These are phyloP conservation scores for Exocentrus adspersus DNA, from an alignment of 2,888 invertebrate genomes.

Conservation along the genomic window DNA sequence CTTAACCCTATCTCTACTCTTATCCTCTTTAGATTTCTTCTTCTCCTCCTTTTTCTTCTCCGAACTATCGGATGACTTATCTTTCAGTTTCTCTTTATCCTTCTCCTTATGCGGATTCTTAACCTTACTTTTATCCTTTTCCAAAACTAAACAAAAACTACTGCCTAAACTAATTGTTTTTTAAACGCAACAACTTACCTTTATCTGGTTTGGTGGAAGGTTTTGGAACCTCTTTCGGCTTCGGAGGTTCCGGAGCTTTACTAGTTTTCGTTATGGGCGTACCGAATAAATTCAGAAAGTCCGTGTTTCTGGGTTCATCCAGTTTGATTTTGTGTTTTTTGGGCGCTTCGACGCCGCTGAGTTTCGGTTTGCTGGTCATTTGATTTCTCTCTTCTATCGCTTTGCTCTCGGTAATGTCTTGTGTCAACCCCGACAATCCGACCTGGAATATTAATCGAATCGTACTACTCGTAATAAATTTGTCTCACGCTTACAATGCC, in stretches of 20 bases:
- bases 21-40: conserved; percentile 64
- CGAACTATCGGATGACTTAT: conserved; percentile 46
- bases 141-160: conserved; percentile 34
- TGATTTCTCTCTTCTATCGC: conserved; percentile 62
- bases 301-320: conserved; percentile 63
- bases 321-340: conserved; percentile 61
- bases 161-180: no score
- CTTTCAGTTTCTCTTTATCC: conserved; percentile 62
- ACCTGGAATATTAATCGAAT: conserved; percentile 54
- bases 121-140: conserved; percentile 60
- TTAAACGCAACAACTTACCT: conserved; percentile 48
- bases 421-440: conserved; percentile 54
- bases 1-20: conserved; percentile 67
- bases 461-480: no score
- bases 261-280: conserved; percentile 81
- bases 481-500: conserved; percentile 66
- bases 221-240: conserved; percentile 58
- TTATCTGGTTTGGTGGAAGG: conserved; percentile 68
- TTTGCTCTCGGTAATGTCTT: conserved; percentile 60
- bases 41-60: conserved; percentile 64
- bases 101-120: conserved; percentile 69
- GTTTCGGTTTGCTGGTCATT: conserved; percentile 77
- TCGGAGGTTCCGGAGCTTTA: conserved; percentile 71
- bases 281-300: conserved; percentile 84
- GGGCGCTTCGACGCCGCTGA: conserved; percentile 64